Evolutionary conservation across 2,797 vertebrate genomes (phyloP), one percentile per base, ranked within the genome.

Genomic region (Eulemur rubriventer): DNA sequence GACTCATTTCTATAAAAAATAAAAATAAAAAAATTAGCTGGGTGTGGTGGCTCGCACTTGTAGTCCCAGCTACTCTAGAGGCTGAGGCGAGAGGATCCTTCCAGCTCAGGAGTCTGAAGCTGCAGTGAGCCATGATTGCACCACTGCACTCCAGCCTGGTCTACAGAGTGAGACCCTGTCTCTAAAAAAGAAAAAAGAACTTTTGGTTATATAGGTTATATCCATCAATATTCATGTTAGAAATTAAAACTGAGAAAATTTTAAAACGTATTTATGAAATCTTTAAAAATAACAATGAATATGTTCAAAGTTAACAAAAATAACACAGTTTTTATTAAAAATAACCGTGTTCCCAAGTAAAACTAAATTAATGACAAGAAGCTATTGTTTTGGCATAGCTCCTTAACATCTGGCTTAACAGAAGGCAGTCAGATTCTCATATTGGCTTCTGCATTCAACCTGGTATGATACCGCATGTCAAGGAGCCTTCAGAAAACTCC

Each of bases 231-330:
- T 81, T 88, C 73, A 57, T 65, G 61, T 78, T 28, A 82, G 55
- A 93, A 81, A 73, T n/a, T 46, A 78, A 94, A 92, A 89, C 46
- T 28, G 30, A 94, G 38, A 69, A 55, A 76, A 28, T 88, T 95
- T 33, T 20, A 55, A 94, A 73, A 82, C 17, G 10, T 59, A 17
- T 79, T 48, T 16, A 91, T 46, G 70, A 69, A 87, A 33, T 67
- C 17, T 61, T 81, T 61, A 57, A 79, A 79, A 70, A 26, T 35
- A 57, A 79, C 16, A 57, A 79, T 57, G 50, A 38, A 41, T 79
- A 26, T 86, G 61, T 67, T 81, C 26, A 65, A 96, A 87, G 28
- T 38, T 70, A 67, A 69, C 41, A 43, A 33, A 78, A 88, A 14
- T 43, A 79, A 41, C 8, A 61, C 26, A 28, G 30, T 52, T 69